Evolutionary conservation across 2,888 invertebrate genomes (phyloP).

Genomic region (Tenodera sinensis): DNA sequence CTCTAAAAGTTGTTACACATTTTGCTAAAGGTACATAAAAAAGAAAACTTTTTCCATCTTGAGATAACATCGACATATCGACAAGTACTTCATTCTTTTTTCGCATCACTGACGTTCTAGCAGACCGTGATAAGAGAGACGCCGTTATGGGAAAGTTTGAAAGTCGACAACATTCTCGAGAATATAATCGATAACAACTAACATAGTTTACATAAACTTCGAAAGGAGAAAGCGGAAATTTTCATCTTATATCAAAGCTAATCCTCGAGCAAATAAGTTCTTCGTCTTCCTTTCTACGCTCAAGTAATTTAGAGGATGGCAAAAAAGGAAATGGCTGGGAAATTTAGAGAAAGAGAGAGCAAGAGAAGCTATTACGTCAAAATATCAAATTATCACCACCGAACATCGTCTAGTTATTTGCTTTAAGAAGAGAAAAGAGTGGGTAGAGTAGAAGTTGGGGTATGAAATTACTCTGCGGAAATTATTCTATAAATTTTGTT

Average conservation of each 20-base stretch:
- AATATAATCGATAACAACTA: not conserved
- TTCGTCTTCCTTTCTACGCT: not conserved
- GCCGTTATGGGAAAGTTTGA: not conserved
- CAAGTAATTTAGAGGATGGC: not conserved
- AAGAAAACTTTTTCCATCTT: not conserved
- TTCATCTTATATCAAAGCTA: not conserved
- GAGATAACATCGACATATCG: not conserved
- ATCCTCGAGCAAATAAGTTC: not conserved
- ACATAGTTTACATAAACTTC: not conserved
- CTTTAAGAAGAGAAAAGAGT: not conserved
- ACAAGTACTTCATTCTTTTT: not conserved
- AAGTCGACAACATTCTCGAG: not conserved
- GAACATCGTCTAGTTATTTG: not conserved
- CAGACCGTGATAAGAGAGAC: not conserved
- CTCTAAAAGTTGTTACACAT: not conserved
- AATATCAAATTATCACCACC: not conserved
- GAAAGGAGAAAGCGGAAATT: not conserved
- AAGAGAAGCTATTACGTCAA: not conserved
- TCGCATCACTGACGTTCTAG: not conserved
- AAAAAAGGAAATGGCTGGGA: not conserved
- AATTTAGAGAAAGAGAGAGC: not conserved
- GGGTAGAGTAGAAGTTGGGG: not conserved
- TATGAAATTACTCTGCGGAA: not conserved
- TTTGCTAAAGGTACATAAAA: not conserved
- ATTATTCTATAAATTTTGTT: not conserved